These are phyloP conservation scores for Silurus meridionalis DNA, from an alignment of 2,113 vertebrate genomes.

Conservation along the genomic window DNA sequence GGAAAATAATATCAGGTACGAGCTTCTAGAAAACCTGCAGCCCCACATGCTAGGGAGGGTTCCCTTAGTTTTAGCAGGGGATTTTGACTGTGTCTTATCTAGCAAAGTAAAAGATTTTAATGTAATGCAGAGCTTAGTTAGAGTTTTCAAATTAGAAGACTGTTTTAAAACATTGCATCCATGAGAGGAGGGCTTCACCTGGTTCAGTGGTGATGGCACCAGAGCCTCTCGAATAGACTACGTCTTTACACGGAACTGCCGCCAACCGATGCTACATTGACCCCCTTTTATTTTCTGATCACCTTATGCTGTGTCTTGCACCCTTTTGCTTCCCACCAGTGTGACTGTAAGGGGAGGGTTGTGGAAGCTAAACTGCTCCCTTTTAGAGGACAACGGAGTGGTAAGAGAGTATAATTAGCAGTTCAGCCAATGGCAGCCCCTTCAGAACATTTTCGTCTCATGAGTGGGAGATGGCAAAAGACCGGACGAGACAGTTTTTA, in stretches of 20 bases:
- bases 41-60: conserved; percentile 32
- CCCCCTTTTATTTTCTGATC: conserved; percentile 39
- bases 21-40: conserved; percentile 15
- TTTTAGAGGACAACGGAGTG: too few relatives aligned
- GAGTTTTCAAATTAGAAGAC: conserved; percentile 20
- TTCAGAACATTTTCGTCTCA: too few relatives aligned
- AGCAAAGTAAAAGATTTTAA: neutral
- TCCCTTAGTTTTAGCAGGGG: neutral
- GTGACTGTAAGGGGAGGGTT: too few relatives aligned
- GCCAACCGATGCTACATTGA: too few relatives aligned
- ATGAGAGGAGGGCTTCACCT: too few relatives aligned
- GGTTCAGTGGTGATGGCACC: too few relatives aligned
- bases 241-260: too few relatives aligned
- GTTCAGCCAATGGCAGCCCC: too few relatives aligned
- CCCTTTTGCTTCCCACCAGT: conserved; percentile 20
- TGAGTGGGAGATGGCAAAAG: neutral
- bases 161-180: too few relatives aligned
- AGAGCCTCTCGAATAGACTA: too few relatives aligned
- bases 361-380: too few relatives aligned
- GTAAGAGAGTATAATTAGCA: too few relatives aligned
- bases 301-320: neutral
- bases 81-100: conserved; percentile 16
- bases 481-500: neutral
- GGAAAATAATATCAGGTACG: neutral
- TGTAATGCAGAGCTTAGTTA: neutral